These are phyloP conservation scores for Netelia inedita DNA, from an alignment of 2,888 invertebrate genomes.

Conservation along the genomic window DNA sequence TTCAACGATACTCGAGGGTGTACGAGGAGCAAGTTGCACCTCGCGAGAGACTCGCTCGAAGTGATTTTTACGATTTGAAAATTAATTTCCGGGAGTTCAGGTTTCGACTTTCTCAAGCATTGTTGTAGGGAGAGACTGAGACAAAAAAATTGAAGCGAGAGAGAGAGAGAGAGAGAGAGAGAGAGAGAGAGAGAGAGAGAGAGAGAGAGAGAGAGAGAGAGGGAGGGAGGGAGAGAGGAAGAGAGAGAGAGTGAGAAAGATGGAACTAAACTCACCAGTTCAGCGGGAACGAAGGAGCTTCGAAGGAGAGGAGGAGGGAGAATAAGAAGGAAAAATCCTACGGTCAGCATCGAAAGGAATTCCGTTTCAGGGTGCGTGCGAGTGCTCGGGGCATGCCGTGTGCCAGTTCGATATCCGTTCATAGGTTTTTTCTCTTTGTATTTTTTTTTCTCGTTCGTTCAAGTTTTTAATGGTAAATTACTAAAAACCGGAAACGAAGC, in stretches of 20 bases:
- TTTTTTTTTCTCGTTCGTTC: not conserved
- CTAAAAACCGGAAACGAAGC: too few species aligned
- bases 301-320: constrained; percentile 39
- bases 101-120: constrained; percentile 62
- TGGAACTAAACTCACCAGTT: constrained; percentile 37
- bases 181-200: constrained; percentile 9
- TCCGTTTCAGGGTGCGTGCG: too few species aligned
- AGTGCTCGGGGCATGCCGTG: not conserved
- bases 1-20: not conserved
- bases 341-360: not conserved
- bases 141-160: constrained; percentile 11
- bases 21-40: constrained; percentile 2
- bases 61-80: constrained; percentile 66
- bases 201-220: too few species aligned
- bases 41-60: constrained; percentile 51
- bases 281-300: constrained; percentile 1
- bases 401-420: not conserved
- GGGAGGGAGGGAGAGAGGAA: too few species aligned
- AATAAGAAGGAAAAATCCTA: constrained; percentile 12
- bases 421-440: not conserved
- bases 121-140: constrained; percentile 49
- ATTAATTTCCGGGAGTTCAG: constrained; percentile 55
- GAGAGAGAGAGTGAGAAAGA: constrained; percentile 11
- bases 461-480: too few species aligned
- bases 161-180: constrained; percentile 5